Evolutionary conservation across 2,797 vertebrate genomes (phyloP).

Genomic region (Rhinatrema bivittatum): DNA sequence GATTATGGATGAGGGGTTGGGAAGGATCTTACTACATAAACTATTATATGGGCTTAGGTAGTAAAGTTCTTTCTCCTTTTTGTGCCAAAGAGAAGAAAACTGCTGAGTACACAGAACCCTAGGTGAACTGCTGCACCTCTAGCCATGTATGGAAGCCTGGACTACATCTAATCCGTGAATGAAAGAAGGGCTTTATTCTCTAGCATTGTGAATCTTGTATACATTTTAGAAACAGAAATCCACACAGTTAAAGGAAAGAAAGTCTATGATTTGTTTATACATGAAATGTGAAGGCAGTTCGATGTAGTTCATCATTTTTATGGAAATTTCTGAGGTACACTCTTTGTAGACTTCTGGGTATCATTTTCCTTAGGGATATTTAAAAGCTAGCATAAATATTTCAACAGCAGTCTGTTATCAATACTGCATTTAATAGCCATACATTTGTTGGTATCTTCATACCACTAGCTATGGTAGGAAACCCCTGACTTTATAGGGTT

Average conservation of each 20-base stretch:
- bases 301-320: constrained; percentile 47
- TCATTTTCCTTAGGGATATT: constrained; percentile 46
- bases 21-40: no score
- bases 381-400: constrained; percentile 57
- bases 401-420: constrained; percentile 42
- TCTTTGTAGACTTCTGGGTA: constrained; percentile 37
- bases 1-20: no score
- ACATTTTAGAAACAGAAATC: constrained; percentile 21
- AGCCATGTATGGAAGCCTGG: constrained; percentile 3
- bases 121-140: background rate
- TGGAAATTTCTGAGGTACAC: constrained; percentile 42
- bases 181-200: constrained; percentile 34
- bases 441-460: constrained; percentile 28
- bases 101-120: background rate
- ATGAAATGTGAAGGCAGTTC: constrained; percentile 37
- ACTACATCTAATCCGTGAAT: constrained; percentile 16
- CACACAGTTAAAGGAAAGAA: constrained; percentile 24
- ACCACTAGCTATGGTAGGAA: no score
- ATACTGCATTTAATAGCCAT: constrained; percentile 45
- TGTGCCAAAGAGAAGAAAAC: background rate
- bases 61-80: no score
- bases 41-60: no score
- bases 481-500: constrained; percentile 19
- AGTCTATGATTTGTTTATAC: constrained; percentile 40
- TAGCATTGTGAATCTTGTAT: constrained; percentile 13